Evolutionary conservation across 2,113 vertebrate species (phyloP), one percentile per base, ranked within the genome.

Genomic region (Rhadina sibilatrix): DNA sequence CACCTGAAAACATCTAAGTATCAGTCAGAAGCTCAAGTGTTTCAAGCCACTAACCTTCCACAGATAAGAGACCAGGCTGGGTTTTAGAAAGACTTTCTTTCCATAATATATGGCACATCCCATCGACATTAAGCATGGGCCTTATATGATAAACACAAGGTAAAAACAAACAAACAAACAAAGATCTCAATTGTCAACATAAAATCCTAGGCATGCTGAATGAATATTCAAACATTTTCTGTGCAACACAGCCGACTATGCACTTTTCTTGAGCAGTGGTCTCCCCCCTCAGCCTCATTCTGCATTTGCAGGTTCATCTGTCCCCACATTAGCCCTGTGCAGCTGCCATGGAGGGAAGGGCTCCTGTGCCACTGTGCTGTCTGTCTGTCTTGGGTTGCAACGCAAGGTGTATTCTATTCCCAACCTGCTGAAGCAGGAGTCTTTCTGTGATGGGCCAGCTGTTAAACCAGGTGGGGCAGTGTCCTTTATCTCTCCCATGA

Each of bases 191-290:
- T 59, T 95, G 66, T 24, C 37, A 61, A 50, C 44, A 57, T 37
- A 50, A 89, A 84, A 66, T 25, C 53, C 20, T 64, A 47, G 30
- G 37, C 27, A 22, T 0, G 0, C 33, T 46, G 37, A 33, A 53
- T 75, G 44, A 87, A 66, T 66, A 92, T 68, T 75, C 74, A 82
- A 71, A 47, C 14, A 59, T 56, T 75, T 64, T 7, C 75, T 24
- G 1, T 1, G 1, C 24, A 25, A 8, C 30, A 31, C 19, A 66
- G 74, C 44, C 89, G 65, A 25, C 8, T 7, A 1, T 5, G 13
- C 40, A 27, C 30, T 94, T 78, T 69, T 35, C 14, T 31, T 24
- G 18, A 70, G 65, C 30, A 11, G 31, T 2, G 15, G 24, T 52
- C 75, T 64, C 52, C 56, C 59, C 74, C 5, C 59, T 17, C 68